Conservation (phyloP, 2,888 invertebrate species). For the Antheraea yamamai region DNA sequence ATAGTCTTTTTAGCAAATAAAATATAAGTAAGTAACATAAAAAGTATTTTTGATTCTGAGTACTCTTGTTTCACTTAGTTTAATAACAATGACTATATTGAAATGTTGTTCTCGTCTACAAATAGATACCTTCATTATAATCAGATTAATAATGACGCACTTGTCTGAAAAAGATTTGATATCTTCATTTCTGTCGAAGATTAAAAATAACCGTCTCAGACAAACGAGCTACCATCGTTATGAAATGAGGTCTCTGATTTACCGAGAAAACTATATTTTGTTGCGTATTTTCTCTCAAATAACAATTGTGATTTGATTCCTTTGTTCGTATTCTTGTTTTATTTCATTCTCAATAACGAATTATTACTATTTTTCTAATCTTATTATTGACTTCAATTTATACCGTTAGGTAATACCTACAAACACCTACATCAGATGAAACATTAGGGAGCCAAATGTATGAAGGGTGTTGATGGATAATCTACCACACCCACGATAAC, state of each 20-base stretch:
- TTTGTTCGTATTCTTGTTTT: background rate
- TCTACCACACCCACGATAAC: no score
- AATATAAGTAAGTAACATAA: background rate
- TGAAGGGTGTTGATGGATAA: no score
- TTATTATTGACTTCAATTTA: background rate
- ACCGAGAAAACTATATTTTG: conserved; percentile 2
- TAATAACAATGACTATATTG: background rate
- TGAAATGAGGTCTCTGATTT: background rate
- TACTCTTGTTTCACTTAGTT: background rate
- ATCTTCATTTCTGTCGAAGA: background rate
- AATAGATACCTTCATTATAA: background rate
- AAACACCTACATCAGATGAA: no score
- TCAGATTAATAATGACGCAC: background rate
- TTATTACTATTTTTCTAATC: background rate
- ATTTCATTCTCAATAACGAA: background rate
- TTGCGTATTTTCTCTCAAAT: background rate
- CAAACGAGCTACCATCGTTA: background rate
- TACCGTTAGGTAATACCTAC: background rate
- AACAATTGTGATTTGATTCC: background rate
- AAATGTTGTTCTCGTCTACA: background rate
- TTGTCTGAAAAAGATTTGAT: conserved; percentile 12
- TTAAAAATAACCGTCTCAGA: conserved; percentile 2
- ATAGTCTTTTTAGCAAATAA: background rate
- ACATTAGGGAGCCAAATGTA: no score
- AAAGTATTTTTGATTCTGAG: background rate